Conservation (phyloP, 2,113 vertebrate genomes). For the Cinclus cinclus region DNA sequence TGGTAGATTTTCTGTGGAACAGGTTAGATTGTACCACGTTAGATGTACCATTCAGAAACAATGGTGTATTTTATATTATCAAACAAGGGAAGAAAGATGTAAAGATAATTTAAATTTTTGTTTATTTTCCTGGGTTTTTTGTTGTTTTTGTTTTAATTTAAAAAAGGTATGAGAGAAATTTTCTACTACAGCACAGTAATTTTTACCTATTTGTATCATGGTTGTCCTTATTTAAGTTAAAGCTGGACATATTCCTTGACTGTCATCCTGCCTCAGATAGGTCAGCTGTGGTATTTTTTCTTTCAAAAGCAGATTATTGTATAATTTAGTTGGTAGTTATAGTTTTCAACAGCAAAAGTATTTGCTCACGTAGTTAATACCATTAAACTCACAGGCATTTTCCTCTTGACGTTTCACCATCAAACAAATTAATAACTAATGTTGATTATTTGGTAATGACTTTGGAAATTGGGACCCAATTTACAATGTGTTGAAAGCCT, state of each 20-base stretch:
- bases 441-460: conserved; percentile 15
- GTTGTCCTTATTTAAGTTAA: background rate
- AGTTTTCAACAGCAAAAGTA: background rate
- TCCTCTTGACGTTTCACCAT: conserved; percentile 2
- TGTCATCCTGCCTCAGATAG: background rate
- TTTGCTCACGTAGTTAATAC: background rate
- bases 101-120: background rate
- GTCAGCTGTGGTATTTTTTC: background rate
- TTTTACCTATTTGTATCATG: background rate
- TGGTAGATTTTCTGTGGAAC: background rate
- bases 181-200: background rate
- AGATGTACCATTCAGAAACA: background rate
- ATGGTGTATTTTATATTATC: background rate
- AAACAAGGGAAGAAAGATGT: background rate
- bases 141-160: background rate
- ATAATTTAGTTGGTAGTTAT: background rate
- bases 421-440: conserved; percentile 3
- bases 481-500: background rate
- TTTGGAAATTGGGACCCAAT: background rate
- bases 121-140: background rate
- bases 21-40: background rate
- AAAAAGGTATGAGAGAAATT: background rate
- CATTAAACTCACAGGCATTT: background rate
- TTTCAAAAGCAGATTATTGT: background rate
- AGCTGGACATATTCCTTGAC: background rate